Evolutionary conservation across 2,797 vertebrate genomes (phyloP).

Genomic region (Mionectes olivaceus): DNA sequence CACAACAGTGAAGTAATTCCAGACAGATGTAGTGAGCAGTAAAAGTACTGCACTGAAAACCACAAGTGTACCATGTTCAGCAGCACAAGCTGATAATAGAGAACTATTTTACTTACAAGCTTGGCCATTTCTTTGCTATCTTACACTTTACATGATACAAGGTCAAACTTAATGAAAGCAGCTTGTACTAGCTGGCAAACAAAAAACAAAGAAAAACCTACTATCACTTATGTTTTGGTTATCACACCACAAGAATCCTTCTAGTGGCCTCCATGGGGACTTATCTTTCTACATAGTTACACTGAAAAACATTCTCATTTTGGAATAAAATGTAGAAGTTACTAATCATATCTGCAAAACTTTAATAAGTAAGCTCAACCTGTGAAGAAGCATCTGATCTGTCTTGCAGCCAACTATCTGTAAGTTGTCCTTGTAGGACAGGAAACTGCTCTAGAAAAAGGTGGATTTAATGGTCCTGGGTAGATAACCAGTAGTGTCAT

Average conservation of each 20-base stretch:
- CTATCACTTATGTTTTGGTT: neutral
- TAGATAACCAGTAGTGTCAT: neutral
- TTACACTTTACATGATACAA: neutral
- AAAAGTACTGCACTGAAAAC: neutral
- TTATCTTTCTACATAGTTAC: neutral
- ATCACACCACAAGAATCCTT: neutral
- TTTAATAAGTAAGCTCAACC: neutral
- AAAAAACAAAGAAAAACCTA: neutral
- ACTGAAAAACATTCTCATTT: neutral
- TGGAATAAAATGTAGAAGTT: neutral
- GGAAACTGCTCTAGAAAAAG: neutral
- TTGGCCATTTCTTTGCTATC: neutral
- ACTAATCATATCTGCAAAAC: neutral
- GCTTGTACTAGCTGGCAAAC: neutral
- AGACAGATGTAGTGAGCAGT: neutral
- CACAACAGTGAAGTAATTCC: constrained; percentile 6
- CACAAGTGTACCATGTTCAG: neutral
- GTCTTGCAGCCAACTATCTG: neutral
- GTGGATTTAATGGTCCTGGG: neutral
- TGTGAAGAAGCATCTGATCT: neutral
- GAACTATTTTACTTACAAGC: neutral
- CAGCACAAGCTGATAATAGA: neutral
- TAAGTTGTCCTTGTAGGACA: neutral
- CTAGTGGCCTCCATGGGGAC: neutral
- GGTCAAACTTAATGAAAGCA: neutral